Conservation (phyloP, 2,888 invertebrate species). For the Ditylenchus weischeri region DNA sequence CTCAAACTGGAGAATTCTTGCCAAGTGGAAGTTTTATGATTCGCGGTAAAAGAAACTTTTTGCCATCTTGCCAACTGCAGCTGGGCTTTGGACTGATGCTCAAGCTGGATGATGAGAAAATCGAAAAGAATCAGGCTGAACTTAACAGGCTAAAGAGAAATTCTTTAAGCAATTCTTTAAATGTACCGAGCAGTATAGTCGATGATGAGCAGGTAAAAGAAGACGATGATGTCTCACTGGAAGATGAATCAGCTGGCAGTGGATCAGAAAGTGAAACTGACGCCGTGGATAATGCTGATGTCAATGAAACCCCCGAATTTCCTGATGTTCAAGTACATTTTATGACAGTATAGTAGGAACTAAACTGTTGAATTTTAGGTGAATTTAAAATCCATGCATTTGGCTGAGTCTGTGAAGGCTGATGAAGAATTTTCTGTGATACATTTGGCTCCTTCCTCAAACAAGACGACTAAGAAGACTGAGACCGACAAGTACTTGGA, state of each 20-base stretch:
- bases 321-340: slow-evolving; percentile 61
- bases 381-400: slow-evolving; percentile 21
- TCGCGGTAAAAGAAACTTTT: slow-evolving; percentile 78
- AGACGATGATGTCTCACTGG: slow-evolving; percentile 45
- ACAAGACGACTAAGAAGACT: slow-evolving; percentile 23
- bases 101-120: slow-evolving; percentile 81
- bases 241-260: slow-evolving; percentile 55
- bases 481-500: slow-evolving; percentile 48
- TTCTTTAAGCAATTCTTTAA: no score
- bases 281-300: slow-evolving; percentile 31
- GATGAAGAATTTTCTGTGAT: slow-evolving; percentile 40
- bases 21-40: slow-evolving; percentile 90
- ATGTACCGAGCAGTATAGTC: not conserved
- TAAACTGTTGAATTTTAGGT: slow-evolving; percentile 14
- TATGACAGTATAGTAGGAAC: not conserved
- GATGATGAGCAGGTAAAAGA: slow-evolving; percentile 44
- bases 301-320: slow-evolving; percentile 52
- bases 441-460: slow-evolving; percentile 30
- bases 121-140: slow-evolving; percentile 65
- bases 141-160: no score
- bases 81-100: slow-evolving; percentile 92
- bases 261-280: slow-evolving; percentile 58
- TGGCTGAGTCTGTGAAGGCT: not conserved
- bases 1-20: slow-evolving; percentile 94
- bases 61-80: slow-evolving; percentile 84